Conservation (phyloP, 2,888 invertebrate genomes). For the Ectemnius continuus region DNA sequence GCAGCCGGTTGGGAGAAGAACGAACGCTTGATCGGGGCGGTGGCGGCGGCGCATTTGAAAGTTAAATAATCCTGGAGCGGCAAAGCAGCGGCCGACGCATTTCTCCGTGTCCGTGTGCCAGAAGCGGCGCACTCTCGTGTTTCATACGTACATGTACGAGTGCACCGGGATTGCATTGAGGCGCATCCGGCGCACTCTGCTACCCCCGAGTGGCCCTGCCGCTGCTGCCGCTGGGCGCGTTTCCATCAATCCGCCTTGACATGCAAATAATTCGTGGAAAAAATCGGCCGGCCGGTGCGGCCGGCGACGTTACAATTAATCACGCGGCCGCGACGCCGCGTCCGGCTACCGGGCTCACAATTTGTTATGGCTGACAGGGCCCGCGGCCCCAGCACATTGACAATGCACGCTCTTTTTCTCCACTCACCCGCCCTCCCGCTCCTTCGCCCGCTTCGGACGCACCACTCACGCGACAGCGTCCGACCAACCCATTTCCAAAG, state of each 20-base stretch:
- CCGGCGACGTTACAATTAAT: constrained; percentile 73
- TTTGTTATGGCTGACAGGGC: constrained; percentile 76
- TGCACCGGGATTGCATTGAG: constrained; percentile 31
- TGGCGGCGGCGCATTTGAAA: constrained; percentile 66
- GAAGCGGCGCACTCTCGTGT: constrained; percentile 3
- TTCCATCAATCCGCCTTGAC: constrained; percentile 72
- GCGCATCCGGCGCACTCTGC: constrained; percentile 36
- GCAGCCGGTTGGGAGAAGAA: background rate
- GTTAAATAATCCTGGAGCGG: constrained; percentile 66
- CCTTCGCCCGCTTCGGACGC: background rate
- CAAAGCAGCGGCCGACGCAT: constrained; percentile 60
- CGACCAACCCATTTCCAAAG: constrained; percentile 40
- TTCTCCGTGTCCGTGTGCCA: constrained; percentile 39
- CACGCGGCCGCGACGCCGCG: constrained; percentile 67
- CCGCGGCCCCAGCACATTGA: constrained; percentile 55
- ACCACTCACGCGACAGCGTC: constrained; percentile 16
- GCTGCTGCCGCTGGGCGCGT: constrained; percentile 37
- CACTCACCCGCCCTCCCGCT: constrained; percentile 18
- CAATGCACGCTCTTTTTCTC: constrained; percentile 56
- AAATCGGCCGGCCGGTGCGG: constrained; percentile 61
- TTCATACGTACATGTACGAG: constrained; percentile 9
- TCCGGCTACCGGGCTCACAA: constrained; percentile 72
- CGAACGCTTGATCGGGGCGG: constrained; percentile 43
- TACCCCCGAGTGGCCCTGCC: constrained; percentile 18
- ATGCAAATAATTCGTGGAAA: constrained; percentile 72